Evolutionary conservation across 2,113 vertebrate genomes (phyloP).

Genomic region (Pseudorhombus dupliciocellatus): DNA sequence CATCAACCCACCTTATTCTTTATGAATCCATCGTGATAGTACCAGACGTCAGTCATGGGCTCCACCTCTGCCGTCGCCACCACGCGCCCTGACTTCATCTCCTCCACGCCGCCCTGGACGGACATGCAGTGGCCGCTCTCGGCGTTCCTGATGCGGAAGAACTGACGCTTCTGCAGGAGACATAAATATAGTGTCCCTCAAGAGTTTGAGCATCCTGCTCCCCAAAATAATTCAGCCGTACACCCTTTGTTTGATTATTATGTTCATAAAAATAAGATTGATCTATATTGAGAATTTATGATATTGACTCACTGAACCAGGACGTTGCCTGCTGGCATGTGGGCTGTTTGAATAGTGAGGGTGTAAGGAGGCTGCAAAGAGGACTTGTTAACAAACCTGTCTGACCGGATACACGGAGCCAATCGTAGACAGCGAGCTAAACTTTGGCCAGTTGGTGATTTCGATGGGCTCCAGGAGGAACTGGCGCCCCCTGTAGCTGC

Average conservation of each 20-base stretch:
- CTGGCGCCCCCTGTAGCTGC: constrained; percentile 93
- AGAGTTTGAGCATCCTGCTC: no score
- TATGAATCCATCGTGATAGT: constrained; percentile 90
- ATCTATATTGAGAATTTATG: no score
- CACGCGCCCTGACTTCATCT: constrained; percentile 91
- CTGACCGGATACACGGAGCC: constrained; percentile 92
- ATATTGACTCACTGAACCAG: no score
- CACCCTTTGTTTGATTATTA: no score
- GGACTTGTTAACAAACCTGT: constrained; percentile 79
- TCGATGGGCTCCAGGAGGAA: constrained; percentile 89
- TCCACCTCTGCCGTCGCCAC: constrained; percentile 83
- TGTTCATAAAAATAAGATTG: no score
- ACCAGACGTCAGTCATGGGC: constrained; percentile 88
- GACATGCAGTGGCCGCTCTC: constrained; percentile 84
- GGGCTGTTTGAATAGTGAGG: no score
- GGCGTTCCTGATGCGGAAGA: constrained; percentile 87
- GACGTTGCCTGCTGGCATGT: no score
- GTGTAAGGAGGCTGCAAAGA: background rate
- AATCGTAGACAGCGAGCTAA: constrained; percentile 87
- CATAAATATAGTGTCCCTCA: background rate
- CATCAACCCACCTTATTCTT: constrained; percentile 89
- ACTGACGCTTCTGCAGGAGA: constrained; percentile 81
- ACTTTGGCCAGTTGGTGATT: constrained; percentile 94
- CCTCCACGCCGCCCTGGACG: constrained; percentile 85
- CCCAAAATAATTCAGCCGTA: no score